Base-by-base conservation (phyloP, 2,113 vertebrate genomes). In the Triplophysa siluroides region DNA sequence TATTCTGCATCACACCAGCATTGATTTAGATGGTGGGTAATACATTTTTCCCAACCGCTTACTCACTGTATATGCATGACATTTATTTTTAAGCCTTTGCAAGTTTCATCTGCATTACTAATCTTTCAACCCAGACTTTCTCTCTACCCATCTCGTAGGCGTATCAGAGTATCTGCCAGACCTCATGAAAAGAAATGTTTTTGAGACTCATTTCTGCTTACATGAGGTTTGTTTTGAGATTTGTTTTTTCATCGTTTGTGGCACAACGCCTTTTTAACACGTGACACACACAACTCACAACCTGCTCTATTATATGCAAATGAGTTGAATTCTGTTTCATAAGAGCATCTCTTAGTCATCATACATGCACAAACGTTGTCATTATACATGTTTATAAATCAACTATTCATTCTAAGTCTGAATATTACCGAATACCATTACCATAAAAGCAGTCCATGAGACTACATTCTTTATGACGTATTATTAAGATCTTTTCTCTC, bases 151-250 rank as follows among this genome's bases (percentile, higher is more conserved):
- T 76, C 3, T 84, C 81, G 4, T 71, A 84, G 63, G 78, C 85
- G 63, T 67, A 58, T 38, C 81, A 95, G 95, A 94, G 85, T 86
- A 82, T 6, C 89, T 97, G 24, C 78, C 23, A 0, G 87, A 93
- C 16, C 90, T 98, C 78, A 82, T 93, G 75, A 93, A 91, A 78
- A 84, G 88, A 4, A 91, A 93, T 8, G 92, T 97, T 72, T 98
- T 98, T 70, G 92, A 96, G 82, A 64, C 93, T 9, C 89, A 52
- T 2, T 98, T 98, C 80, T 94, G 96, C 64, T 91, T 98, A 79
- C 97, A 98, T 29, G 86, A 95, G 94, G 96, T 98, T 88, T 89
- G 88, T 45, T 12, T 45, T 45, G 8, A 12, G 4, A 1, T 29
- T 56, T 56, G 67, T 12, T 58, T 26, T n/a, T 62, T 63, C 10